Conservation (phyloP, 2,888 invertebrate genomes). For the Deroplatys truncata region DNA sequence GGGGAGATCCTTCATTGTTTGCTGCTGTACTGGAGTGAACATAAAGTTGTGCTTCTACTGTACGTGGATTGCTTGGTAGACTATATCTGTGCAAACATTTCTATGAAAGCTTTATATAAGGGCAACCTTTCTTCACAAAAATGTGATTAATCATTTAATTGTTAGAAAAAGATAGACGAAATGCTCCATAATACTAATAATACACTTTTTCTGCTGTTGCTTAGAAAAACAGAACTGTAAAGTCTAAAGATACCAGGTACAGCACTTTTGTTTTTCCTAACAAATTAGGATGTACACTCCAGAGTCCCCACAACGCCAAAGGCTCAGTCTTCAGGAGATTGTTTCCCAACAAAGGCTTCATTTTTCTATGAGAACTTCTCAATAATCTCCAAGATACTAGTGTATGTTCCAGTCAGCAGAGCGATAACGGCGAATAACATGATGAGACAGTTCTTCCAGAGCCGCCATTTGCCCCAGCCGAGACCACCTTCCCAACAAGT, state of each 20-base stretch:
- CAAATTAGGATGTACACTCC: background rate
- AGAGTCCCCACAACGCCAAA: background rate
- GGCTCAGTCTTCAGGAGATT: background rate
- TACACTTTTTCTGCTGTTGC: background rate
- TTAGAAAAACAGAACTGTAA: background rate
- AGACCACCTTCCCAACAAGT: conserved; percentile 21
- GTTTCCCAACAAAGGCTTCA: background rate
- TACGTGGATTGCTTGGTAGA: no score
- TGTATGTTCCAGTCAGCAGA: conserved; percentile 25
- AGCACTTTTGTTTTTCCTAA: background rate
- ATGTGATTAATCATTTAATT: background rate
- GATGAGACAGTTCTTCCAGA: conserved; percentile 23
- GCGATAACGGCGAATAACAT: conserved; percentile 14
- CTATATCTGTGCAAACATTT: no score
- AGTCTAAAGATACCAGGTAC: background rate
- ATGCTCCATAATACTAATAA: background rate
- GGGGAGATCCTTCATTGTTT: background rate
- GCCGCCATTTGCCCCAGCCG: conserved; percentile 13
- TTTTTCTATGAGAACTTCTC: background rate
- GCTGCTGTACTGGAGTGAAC: background rate
- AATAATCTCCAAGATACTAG: conserved; percentile 27
- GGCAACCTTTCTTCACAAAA: background rate
- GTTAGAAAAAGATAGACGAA: background rate
- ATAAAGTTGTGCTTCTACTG: background rate
- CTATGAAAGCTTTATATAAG: no score